Evolutionary conservation across 2,797 vertebrate genomes (phyloP).

Genomic region (Argya squamiceps): DNA sequence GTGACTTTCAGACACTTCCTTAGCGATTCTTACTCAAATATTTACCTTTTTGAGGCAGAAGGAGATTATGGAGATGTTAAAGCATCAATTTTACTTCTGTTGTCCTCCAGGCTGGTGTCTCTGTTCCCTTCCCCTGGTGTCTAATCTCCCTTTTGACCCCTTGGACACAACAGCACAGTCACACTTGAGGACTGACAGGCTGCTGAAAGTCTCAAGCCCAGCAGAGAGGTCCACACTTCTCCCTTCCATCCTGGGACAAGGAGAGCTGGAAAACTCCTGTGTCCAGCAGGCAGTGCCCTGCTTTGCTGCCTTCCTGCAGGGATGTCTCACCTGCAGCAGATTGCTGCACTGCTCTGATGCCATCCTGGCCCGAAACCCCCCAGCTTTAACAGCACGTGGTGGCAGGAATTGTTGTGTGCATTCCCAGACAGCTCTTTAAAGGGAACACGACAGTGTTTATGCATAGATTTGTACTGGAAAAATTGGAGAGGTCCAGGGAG

Average conservation of each 20-base stretch:
- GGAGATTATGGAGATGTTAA: background rate
- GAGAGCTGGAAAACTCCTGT: background rate
- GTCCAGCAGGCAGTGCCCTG: background rate
- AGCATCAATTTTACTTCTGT: background rate
- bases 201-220: background rate
- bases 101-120: background rate
- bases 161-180: background rate
- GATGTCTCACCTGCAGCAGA: background rate
- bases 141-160: background rate
- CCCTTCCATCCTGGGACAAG: background rate
- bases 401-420: background rate
- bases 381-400: accelerated
- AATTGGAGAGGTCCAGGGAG: background rate
- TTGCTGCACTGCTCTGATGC: background rate
- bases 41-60: background rate
- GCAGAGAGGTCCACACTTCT: background rate
- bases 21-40: background rate
- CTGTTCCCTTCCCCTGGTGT: background rate
- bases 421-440: background rate
- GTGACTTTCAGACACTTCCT: background rate
- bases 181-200: background rate
- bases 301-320: background rate
- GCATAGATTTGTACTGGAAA: background rate
- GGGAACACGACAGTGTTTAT: background rate
- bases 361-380: background rate